A percentile compares a stretch with the other conserved stretches of the same genome.
phyloP scores from a whole-genome alignment of 2,888 invertebrate genomes.

The Drosophila formosana region DNA sequence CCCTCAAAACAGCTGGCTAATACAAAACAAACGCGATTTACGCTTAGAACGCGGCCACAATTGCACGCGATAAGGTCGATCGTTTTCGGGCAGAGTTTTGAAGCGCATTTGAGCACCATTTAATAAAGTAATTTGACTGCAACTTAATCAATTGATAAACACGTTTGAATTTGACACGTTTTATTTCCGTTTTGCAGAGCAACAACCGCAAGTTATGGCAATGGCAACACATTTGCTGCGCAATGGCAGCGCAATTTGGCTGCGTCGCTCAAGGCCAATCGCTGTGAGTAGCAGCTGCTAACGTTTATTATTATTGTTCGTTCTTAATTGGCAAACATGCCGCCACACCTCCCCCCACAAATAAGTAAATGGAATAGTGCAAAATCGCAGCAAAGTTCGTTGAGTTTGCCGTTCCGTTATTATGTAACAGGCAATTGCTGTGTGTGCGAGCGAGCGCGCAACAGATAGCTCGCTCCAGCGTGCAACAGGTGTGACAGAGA shows the following conservation, averaged over 20 bases:
- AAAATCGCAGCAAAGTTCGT: not conserved
- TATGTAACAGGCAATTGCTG: constrained; percentile 56
- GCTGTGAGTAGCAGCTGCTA: constrained; percentile 37
- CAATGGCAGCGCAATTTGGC: constrained; percentile 62
- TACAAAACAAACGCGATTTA: constrained; percentile 52
- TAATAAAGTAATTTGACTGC: constrained; percentile 40
- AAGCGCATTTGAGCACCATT: constrained; percentile 23
- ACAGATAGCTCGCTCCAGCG: not conserved
- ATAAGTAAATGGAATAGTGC: not conserved
- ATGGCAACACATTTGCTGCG: constrained; percentile 81
- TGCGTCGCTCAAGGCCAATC: constrained; percentile 66
- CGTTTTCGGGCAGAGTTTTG: constrained; percentile 37
- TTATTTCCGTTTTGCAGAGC: constrained; percentile 3
- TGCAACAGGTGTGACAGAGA: constrained; percentile 35
- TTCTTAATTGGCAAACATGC: too few species aligned
- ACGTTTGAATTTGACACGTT: not conserved
- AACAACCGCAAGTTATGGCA: constrained; percentile 20
- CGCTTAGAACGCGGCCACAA: constrained; percentile 44
- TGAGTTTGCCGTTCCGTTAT: constrained; percentile 27
- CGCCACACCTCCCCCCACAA: too few species aligned
- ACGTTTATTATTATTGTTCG: not conserved
- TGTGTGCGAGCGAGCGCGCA: constrained; percentile 43
- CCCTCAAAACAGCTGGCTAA: constrained; percentile 52
- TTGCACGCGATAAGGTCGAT: constrained; percentile 53
- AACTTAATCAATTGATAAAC: not conserved